Evolutionary conservation across 53 echinoderm and acorn worm species (phyloP).

Genomic region (Hippasteria phrygiana): DNA sequence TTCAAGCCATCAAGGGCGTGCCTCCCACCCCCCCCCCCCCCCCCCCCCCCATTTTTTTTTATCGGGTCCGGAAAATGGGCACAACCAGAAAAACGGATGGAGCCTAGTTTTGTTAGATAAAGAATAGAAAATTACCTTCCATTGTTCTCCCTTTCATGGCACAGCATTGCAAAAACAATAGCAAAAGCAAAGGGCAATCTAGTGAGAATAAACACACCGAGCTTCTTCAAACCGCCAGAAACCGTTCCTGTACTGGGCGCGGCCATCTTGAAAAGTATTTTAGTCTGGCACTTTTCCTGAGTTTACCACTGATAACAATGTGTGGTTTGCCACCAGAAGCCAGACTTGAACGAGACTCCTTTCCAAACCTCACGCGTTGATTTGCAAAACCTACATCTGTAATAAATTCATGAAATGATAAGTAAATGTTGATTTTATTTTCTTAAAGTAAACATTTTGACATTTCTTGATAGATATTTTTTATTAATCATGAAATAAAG

Average conservation of each 20-base stretch:
- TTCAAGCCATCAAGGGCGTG: too few relatives aligned
- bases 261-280: constrained; percentile 61
- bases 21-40: too few relatives aligned
- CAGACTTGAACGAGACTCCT: too few relatives aligned
- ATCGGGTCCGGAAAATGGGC: constrained; percentile 33
- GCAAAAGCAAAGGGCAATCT: constrained; percentile 68
- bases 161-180: constrained; percentile 53
- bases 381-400: too few relatives aligned
- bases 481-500: too few relatives aligned
- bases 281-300: constrained; percentile 23
- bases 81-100: neutral
- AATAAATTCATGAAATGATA: too few relatives aligned
- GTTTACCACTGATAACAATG: neutral
- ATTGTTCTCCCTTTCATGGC: constrained; percentile 46
- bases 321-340: neutral
- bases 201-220: constrained; percentile 53
- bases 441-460: too few relatives aligned
- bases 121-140: constrained; percentile 34
- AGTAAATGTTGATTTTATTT: too few relatives aligned
- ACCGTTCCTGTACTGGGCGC: constrained; percentile 38
- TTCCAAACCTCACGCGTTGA: too few relatives aligned
- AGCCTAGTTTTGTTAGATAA: too few relatives aligned
- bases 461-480: too few relatives aligned
- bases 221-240: constrained; percentile 36
- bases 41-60: too few relatives aligned